Evolutionary conservation across 2,888 invertebrate species (phyloP).

Genomic region (Noctua pronuba): DNA sequence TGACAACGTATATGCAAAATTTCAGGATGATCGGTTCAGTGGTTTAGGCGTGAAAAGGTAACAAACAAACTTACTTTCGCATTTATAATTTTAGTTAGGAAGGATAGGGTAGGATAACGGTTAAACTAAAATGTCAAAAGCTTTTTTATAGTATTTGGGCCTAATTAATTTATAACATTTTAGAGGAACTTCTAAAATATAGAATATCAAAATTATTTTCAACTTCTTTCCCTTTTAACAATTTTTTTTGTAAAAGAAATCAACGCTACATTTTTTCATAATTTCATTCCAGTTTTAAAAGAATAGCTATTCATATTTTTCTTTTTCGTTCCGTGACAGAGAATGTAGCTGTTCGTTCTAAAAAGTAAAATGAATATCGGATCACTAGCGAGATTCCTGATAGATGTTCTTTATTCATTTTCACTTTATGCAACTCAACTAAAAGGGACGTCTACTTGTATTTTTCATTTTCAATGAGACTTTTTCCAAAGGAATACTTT

Average conservation of each 20-base stretch:
- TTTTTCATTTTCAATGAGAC: neutral
- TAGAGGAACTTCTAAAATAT: neutral
- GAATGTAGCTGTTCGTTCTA: slow-evolving; percentile 21
- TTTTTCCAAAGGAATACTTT: neutral
- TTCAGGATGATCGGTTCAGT: no score
- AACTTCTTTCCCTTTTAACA: neutral
- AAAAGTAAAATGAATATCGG: slow-evolving; percentile 53
- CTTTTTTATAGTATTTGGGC: no score
- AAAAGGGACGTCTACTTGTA: slow-evolving; percentile 2
- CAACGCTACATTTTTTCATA: slow-evolving; percentile 8
- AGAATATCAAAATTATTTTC: neutral
- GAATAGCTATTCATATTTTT: slow-evolving; percentile 33
- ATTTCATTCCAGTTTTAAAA: slow-evolving; percentile 32
- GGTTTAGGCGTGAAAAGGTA: no score
- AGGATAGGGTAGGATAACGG: no score
- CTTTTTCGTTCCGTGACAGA: slow-evolving; percentile 35
- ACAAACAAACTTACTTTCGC: no score
- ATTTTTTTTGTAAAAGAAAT: slow-evolving; percentile 4
- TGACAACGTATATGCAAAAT: no score
- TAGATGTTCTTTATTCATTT: slow-evolving; percentile 59
- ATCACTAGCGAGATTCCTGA: slow-evolving; percentile 46
- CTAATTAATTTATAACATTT: neutral
- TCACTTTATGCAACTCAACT: slow-evolving; percentile 44
- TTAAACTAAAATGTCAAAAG: neutral
- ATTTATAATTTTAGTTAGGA: no score